phyloP scores from a whole-genome alignment of 2,888 invertebrate genomes.

The Oligia fasciuncula region DNA sequence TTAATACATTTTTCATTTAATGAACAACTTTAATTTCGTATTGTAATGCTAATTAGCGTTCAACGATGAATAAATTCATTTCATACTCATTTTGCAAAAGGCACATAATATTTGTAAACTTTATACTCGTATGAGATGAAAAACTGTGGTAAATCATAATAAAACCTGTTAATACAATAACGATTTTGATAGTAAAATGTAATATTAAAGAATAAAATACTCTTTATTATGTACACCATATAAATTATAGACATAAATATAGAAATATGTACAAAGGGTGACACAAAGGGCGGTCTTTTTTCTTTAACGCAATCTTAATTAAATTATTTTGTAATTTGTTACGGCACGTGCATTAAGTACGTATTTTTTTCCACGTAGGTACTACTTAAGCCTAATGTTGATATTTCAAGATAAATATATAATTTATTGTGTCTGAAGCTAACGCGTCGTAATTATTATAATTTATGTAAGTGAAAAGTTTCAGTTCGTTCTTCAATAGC shows the following conservation, averaged over 20 bases:
- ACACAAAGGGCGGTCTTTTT: no score
- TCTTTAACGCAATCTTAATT: not conserved
- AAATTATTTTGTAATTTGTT: not conserved
- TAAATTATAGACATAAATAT: no score
- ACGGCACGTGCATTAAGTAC: not conserved
- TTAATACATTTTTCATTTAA: no score
- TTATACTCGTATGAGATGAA: not conserved
- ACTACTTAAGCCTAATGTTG: not conserved
- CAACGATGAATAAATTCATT: constrained; percentile 8
- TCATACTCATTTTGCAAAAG: not conserved
- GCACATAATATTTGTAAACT: not conserved
- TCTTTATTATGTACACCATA: no score
- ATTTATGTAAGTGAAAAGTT: not conserved
- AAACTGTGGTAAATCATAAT: constrained; percentile 6
- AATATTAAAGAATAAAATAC: not conserved
- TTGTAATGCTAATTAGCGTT: not conserved
- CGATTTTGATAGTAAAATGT: not conserved
- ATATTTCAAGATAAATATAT: not conserved
- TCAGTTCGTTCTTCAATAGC: not conserved
- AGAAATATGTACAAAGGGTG: no score
- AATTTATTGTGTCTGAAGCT: not conserved
- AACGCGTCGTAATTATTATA: not conserved
- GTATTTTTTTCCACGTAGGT: not conserved
- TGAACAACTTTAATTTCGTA: not conserved
- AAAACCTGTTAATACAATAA: not conserved